Evolutionary conservation across 1,140 invertebrate genomes (phyloP), one percentile per base, ranked within the genome.

Genomic region (Tyrophagus putrescentiae): DNA sequence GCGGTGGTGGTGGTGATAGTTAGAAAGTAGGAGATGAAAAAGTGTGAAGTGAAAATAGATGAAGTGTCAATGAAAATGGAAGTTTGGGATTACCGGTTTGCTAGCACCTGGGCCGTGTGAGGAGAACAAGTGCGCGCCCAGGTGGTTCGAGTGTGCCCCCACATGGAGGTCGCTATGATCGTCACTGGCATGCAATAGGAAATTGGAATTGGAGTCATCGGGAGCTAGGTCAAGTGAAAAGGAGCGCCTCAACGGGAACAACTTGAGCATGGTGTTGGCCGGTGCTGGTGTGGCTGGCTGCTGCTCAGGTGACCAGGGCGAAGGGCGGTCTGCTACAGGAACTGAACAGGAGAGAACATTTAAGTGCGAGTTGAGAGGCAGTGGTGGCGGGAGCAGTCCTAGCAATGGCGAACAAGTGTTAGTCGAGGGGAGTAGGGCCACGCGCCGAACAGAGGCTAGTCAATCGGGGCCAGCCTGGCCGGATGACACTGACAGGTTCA

Each of bases 171-270:
- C 27, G 3, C 9, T 2, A 36, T 4, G 3, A 5, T 60, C 41
- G 34, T 60, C 58, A 7, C 33, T 28, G 11, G 3, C 58, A 60
- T 60, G 57, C 4, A 60, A n/a, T 16, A 48, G 28, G 23, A 53
- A 54, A 29, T 48, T 50, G 44, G 56, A 41, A 44, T 39, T 44
- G 1, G 58, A 48, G 28, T 60, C 58, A 50, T 60, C 58, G 48
- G 28, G 25, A 1, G 44, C 57, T 6, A 48, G 31, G 25, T 60
- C 58, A 9, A 60, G 28, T 18, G 41, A 48, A 57, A 60, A 60
- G 25, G 58, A 60, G 13, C 58, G 58, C 16, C 58, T 16, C 45
- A 60, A 60, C 28, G 39, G 58, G 28, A 28, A 53, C 1, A 60
- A 16, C 52, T 45, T 9, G 16, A 60, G 27, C 58, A 60, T 60